Evolutionary conservation across 2,888 invertebrate species (phyloP), one percentile per base, ranked within the genome.

Genomic region (Plemyria rubiginata): DNA sequence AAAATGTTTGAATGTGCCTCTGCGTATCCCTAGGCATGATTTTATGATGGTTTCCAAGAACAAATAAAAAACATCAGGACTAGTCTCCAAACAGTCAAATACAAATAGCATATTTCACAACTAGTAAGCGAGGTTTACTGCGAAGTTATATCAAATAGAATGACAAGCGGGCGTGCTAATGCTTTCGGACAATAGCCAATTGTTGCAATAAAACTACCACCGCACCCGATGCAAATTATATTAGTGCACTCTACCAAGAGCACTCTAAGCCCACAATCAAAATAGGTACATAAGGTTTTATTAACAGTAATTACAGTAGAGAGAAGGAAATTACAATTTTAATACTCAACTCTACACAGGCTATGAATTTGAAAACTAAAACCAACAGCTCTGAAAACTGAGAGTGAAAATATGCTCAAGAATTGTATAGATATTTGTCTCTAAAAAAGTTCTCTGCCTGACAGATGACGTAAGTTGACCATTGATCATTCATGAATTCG

Each of bases 161-260:
- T 84, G 83, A 85, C 81, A 72, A 78, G 71, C 77, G 74, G 79
- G 78, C 81, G 84, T 80, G 82, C 83, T 84, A 84, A 84, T 83
- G 80, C 80, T 73, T 77, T 70, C 70, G 73, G 81, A 84, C 86
- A 86, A 87, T 83, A 73, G 82, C 61, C 83, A 84, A 85, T 85
- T 85, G 83, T 84, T 80, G 79, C 83, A 84, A 85, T 86, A 85
- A 86, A 86, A 86, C 83, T 82, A 82, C 82, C 75, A 79, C 77
- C 66, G 82, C 82, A 78, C 80, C 80, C 82, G 80, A 84, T 83
- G 85, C 81, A 86, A 86, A 87, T 87, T 84, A 82, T 84, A 82
- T 83, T 85, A 86, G 65, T 54, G 58, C 53, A 62, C 77, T 70
- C 72, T 74, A 70, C 48, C 48, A 6, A 86, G 65, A 55, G 63